phyloP scores from a whole-genome alignment of 1,140 invertebrate species.

The Nomia melanderi region DNA sequence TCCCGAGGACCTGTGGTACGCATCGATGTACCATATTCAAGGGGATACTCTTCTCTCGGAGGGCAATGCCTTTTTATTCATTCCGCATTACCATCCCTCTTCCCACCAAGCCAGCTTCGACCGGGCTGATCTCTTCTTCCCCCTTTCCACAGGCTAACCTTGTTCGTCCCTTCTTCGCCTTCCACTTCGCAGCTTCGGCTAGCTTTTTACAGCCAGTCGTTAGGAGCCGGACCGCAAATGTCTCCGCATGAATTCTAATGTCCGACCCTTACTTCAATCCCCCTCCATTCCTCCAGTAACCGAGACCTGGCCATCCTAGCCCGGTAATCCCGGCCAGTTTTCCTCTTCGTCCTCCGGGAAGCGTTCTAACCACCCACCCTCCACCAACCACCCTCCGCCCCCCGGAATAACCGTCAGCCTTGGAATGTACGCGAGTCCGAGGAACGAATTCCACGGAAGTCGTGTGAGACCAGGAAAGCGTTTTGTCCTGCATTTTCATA shows the following conservation, averaged over 20 bases:
- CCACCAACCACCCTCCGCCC: not conserved
- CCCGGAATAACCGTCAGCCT: not conserved
- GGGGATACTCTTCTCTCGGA: not conserved
- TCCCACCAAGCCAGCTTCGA: constrained; percentile 8
- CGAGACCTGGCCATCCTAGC: constrained; percentile 18
- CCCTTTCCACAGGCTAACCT: constrained; percentile 18
- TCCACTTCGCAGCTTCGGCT: constrained; percentile 69
- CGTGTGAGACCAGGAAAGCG: constrained; percentile 56
- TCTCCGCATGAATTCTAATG: constrained; percentile 81
- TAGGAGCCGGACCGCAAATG: constrained; percentile 79
- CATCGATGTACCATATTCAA: not conserved
- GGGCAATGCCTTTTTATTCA: constrained; percentile 52
- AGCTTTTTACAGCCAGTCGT: constrained; percentile 78
- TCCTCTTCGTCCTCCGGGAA: constrained; percentile 1
- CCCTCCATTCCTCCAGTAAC: not conserved
- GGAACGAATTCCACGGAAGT: constrained; percentile 61
- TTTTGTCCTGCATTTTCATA: constrained; percentile 74
- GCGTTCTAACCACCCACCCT: not conserved
- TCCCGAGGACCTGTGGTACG: not conserved
- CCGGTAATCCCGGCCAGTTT: constrained; percentile 69
- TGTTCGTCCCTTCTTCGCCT: constrained; percentile 47
- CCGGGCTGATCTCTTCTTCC: constrained; percentile 29
- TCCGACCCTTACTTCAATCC: constrained; percentile 54
- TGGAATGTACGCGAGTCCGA: constrained; percentile 60
- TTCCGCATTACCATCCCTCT: constrained; percentile 41